Base-by-base conservation (phyloP, 92 coral and sea anemone genomes). In the Nematostella vectensis region DNA sequence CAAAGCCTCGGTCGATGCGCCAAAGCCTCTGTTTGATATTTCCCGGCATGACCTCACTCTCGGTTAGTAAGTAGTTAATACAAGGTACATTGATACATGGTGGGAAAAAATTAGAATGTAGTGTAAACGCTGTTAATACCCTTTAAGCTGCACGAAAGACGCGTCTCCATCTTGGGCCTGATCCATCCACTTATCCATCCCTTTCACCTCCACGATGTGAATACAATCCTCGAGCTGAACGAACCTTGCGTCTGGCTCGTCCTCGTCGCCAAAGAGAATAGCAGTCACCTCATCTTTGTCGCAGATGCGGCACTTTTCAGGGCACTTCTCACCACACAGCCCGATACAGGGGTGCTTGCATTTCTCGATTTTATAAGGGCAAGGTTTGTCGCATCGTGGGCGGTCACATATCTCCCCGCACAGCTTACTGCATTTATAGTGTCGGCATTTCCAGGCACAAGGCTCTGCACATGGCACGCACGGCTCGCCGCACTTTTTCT, bases 261-360 rank as follows among this genome's bases (percentile, higher is more conserved):
- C 95, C 69, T 89, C 97, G 31, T 64, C 58, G 29, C 97, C 97
- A 61, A 85, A 80, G 22, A 85, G 49, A 11, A 89, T 79, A 65
- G 72, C 91, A 0, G 94, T 81, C 28, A 89, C 95, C 43, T 85
- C 97, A 25, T 81, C 95, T 59, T 73, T 74, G 56, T 89, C 33
- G 31, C 97, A 89, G 21, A 55, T 76, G 56, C 95, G 78, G 68
- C 97, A 89, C 59, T 89, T 89, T 45, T 69, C 67, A 15, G 96
- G 96, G 64, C 96, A 89, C 25, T 64, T 68, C 44, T 91, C 98
- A 31, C 98, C 98, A 54, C 98, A 91, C 60, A 91, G 69, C 36
- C 98, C 98, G 17, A 86, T 86, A 54, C 98, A 91, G 0, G 67
- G 79, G 48, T 91, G 98, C 15, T 18, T 37, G 50, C 98, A 91